A percentile compares a stretch with the other conserved stretches of the same genome.
phyloP scores from a whole-genome alignment of 2,113 vertebrate species.

The Prochilodus magdalenae region DNA sequence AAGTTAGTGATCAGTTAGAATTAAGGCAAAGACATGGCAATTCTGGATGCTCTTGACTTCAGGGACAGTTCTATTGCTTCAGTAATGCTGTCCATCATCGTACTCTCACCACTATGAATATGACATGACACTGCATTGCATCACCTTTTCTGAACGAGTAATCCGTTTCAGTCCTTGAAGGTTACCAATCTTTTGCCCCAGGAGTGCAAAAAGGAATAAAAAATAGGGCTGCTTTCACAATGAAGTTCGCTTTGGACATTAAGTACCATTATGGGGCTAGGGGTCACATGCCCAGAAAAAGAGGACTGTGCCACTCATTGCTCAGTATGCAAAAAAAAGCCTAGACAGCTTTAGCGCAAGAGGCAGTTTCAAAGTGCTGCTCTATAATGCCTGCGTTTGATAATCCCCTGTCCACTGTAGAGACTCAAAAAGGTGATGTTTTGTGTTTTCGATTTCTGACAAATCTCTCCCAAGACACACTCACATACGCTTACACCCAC shows the following conservation, averaged over 20 bases:
- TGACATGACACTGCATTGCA: neutral
- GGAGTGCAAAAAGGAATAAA: neutral
- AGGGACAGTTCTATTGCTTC: neutral
- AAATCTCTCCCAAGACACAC: neutral
- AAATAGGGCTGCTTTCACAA: constrained; percentile 29
- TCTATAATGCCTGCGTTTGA: neutral
- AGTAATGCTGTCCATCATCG: constrained; percentile 2
- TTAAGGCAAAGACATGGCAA: neutral
- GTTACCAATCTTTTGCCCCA: constrained; percentile 12
- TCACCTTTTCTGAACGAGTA: neutral
- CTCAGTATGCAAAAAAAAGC: constrained; percentile 29
- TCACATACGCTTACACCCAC: neutral
- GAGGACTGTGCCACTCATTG: constrained; percentile 37
- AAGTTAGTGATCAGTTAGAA: neutral
- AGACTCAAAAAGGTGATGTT: constrained; percentile 10
- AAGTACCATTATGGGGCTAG: constrained; percentile 54
- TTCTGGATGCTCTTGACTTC: neutral
- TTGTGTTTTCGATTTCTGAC: constrained; percentile 3
- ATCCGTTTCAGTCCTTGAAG: neutral
- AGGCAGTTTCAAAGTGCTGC: neutral
- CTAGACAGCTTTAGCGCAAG: constrained; percentile 10
- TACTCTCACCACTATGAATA: constrained; percentile 6
- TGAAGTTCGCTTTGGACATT: constrained; percentile 34
- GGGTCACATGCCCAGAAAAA: constrained; percentile 37
- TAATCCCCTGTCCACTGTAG: constrained; percentile 4